phyloP scores from a whole-genome alignment of 1,140 invertebrate species.

The Drosophila quadrilineata region DNA sequence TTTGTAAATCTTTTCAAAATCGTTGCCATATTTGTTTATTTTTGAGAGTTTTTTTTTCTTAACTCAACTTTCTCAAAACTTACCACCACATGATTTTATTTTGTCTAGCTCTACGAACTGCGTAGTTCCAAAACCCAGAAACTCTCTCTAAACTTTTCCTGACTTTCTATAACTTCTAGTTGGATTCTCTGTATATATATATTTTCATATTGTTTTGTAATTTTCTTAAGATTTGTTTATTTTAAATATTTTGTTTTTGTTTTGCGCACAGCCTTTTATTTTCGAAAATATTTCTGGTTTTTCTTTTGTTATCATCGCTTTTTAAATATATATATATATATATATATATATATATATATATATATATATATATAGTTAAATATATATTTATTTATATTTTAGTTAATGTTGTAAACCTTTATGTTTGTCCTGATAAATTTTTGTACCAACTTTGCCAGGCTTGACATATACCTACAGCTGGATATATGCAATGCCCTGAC shows the following conservation, averaged over 20 bases:
- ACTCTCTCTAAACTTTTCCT: no score
- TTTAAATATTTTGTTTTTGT: constrained; percentile 19
- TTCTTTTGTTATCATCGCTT: constrained; percentile 8
- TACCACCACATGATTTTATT: constrained; percentile 10
- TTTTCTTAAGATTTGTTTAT: no score
- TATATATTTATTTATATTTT: constrained; percentile 12
- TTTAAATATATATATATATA: neutral
- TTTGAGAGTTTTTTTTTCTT: neutral
- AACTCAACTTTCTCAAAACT: constrained; percentile 12
- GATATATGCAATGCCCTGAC: neutral
- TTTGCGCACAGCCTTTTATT: constrained; percentile 72
- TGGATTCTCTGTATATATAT: constrained; percentile 29
- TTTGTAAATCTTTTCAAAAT: no score
- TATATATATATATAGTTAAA: neutral
- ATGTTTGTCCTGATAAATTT: constrained; percentile 63
- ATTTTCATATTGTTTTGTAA: constrained; percentile 27
- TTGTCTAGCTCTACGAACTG: neutral
- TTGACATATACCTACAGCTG: constrained; percentile 25
- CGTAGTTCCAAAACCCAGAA: neutral
- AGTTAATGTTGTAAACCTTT: constrained; percentile 40
- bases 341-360: constrained; percentile 3
- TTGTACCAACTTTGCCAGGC: constrained; percentile 69
- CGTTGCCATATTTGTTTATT: no score
- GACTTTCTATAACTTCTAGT: neutral
- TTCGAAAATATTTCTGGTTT: constrained; percentile 51